phyloP scores from a whole-genome alignment of 2,888 invertebrate species.

The Argyresthia goedartella region DNA sequence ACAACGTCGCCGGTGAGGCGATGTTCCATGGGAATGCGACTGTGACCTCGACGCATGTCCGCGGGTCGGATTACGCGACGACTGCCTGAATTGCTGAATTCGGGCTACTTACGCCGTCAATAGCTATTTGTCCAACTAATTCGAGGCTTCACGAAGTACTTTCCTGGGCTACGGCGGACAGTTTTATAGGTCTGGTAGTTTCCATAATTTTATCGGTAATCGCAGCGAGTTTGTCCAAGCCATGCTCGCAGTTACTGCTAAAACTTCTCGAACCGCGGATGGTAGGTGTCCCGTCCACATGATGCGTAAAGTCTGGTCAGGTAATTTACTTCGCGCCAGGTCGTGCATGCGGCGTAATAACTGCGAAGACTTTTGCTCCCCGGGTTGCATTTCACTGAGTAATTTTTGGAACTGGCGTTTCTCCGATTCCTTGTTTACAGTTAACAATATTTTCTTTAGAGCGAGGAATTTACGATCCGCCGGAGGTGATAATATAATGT shows the following conservation, averaged over 20 bases:
- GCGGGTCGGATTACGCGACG: not conserved
- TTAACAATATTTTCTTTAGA: not conserved
- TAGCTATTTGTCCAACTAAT: too few species aligned
- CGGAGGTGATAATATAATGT: constrained; percentile 5
- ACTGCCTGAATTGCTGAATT: too few species aligned
- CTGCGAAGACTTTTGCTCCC: constrained; percentile 2
- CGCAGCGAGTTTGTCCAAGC: not conserved
- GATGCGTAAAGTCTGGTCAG: not conserved
- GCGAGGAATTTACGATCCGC: not conserved
- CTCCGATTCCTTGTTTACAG: not conserved
- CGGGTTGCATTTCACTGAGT: constrained; percentile 1
- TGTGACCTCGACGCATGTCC: not conserved
- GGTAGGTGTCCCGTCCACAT: constrained; percentile 2
- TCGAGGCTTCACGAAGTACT: too few species aligned
- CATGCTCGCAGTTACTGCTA: not conserved
- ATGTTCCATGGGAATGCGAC: not conserved
- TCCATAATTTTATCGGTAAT: constrained; percentile 3
- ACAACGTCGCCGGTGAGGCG: not conserved
- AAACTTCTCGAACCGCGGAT: not conserved
- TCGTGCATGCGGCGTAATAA: constrained; percentile 2
- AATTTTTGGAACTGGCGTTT: not conserved
- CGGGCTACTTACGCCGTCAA: too few species aligned
- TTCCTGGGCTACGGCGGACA: not conserved
- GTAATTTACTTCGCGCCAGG: constrained; percentile 1
- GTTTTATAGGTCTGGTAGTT: not conserved